Conservation (phyloP, 2,797 vertebrate species). For the Coccyzus lansbergi region DNA sequence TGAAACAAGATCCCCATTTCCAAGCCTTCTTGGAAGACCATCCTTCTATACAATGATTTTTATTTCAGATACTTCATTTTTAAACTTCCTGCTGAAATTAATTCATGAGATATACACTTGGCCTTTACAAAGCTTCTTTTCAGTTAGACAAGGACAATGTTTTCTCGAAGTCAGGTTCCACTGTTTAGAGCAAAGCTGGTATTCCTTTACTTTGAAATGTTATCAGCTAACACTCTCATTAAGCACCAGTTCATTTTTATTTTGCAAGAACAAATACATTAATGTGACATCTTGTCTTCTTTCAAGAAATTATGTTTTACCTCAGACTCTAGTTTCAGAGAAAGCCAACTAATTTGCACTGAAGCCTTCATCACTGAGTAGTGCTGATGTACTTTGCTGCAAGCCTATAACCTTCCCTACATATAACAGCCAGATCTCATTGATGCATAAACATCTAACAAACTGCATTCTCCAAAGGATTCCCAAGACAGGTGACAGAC, state of each 20-base stretch:
- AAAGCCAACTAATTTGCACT: background rate
- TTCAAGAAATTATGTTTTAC: background rate
- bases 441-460: background rate
- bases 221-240: background rate
- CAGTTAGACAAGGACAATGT: background rate
- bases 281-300: background rate
- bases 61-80: background rate
- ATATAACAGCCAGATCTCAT: background rate
- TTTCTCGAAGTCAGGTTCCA: background rate
- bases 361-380: background rate
- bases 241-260: conserved; percentile 1
- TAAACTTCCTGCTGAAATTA: background rate
- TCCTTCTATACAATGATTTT: background rate
- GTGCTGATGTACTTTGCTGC: background rate
- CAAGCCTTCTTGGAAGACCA: background rate
- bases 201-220: background rate
- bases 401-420: background rate
- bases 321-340: background rate
- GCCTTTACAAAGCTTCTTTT: background rate
- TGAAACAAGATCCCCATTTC: background rate
- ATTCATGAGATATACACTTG: background rate
- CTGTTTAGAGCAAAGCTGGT: background rate
- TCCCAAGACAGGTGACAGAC: background rate
- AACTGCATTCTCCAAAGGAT: background rate
- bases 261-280: background rate